Conservation (phyloP, 2,888 invertebrate species). For the Pediacus dermestoides region DNA sequence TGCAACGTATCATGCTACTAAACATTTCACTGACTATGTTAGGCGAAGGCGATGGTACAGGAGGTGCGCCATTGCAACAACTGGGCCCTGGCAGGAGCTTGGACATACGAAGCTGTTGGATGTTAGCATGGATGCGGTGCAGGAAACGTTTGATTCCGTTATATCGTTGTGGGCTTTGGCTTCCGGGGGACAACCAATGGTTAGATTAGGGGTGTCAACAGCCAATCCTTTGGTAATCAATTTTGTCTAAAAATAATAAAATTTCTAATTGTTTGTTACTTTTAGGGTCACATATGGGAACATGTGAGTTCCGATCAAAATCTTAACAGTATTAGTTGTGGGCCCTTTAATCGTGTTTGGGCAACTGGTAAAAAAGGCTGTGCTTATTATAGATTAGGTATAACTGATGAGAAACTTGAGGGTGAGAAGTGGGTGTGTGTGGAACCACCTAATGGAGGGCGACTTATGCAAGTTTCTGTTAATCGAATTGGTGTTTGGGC, state of each 20-base stretch:
- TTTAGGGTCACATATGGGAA: constrained; percentile 72
- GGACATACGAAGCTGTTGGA: constrained; percentile 84
- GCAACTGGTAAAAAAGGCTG: constrained; percentile 83
- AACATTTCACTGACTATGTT: constrained; percentile 85
- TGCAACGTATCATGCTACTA: constrained; percentile 78
- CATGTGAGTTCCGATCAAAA: constrained; percentile 79
- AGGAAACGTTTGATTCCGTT: constrained; percentile 47
- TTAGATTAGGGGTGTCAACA: constrained; percentile 72
- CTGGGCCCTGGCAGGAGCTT: constrained; percentile 84
- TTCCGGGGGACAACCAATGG: constrained; percentile 80
- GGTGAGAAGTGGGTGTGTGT: constrained; percentile 75
- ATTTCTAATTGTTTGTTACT: constrained; percentile 9
- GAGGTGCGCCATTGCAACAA: constrained; percentile 75
- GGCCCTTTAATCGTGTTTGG: constrained; percentile 71
- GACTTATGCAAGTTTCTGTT: constrained; percentile 72
- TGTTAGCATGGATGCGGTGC: constrained; percentile 58
- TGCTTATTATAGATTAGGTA: constrained; percentile 75
- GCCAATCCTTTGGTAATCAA: constrained; percentile 65
- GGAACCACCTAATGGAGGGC: constrained; percentile 63
- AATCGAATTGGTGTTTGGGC: constrained; percentile 77
- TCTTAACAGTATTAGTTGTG: constrained; percentile 70
- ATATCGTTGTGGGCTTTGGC: constrained; percentile 82
- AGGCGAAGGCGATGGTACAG: constrained; percentile 49
- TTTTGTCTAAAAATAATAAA: constrained; percentile 10
- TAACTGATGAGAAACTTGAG: constrained; percentile 63